These are phyloP conservation scores for Chaetodon auriga DNA, from an alignment of 2,113 vertebrate species.

Conservation along the genomic window DNA sequence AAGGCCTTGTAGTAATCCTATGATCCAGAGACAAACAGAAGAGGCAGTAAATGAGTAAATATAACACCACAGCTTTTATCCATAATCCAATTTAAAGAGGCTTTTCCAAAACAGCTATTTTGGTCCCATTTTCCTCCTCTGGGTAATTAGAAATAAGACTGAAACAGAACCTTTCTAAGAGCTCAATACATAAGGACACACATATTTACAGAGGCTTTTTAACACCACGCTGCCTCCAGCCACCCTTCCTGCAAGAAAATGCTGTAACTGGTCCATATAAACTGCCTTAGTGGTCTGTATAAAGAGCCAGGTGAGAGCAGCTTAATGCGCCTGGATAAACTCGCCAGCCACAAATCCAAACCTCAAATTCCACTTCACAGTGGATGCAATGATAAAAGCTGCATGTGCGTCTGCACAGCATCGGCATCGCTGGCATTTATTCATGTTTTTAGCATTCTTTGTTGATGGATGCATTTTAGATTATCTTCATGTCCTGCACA, in stretches of 20 bases:
- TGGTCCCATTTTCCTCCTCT: constrained; percentile 27
- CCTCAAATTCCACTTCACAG: constrained; percentile 77
- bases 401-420: constrained; percentile 47
- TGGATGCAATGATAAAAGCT: constrained; percentile 78
- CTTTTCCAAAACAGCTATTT: constrained; percentile 30
- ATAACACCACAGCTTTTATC: constrained; percentile 41
- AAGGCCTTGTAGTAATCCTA: constrained; percentile 30
- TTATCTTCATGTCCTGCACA: constrained; percentile 62
- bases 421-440: constrained; percentile 62
- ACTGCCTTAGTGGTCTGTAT: constrained; percentile 33
- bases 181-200: constrained; percentile 40
- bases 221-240: constrained; percentile 30
- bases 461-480: constrained; percentile 73
- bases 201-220: constrained; percentile 46
- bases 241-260: constrained; percentile 24
- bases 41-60: constrained; percentile 47
- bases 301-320: constrained; percentile 62
- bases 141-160: constrained; percentile 33
- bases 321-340: constrained; percentile 73
- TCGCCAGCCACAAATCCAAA: constrained; percentile 73
- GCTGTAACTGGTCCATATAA: constrained; percentile 61
- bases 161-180: constrained; percentile 8
- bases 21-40: constrained; percentile 40
- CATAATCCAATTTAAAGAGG: constrained; percentile 45
- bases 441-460: constrained; percentile 50